These are phyloP conservation scores for Chelmon rostratus DNA, from an alignment of 2,797 vertebrate genomes.

Conservation along the genomic window DNA sequence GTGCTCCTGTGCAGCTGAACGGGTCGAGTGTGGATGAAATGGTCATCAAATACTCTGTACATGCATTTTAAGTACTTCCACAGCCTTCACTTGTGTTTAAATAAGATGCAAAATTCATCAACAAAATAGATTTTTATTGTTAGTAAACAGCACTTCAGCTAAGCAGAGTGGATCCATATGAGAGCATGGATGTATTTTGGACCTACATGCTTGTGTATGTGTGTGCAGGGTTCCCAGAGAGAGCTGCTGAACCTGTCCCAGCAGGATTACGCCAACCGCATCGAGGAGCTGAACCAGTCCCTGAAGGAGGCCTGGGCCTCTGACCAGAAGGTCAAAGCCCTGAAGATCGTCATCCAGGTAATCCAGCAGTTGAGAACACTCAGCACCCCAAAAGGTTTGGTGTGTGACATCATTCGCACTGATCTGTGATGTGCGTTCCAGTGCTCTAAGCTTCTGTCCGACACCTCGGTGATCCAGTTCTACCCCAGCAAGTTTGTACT, in stretches of 20 bases:
- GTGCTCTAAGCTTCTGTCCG: constrained; percentile 98
- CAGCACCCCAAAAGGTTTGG: neutral
- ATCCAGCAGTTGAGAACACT: neutral
- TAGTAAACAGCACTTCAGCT: neutral
- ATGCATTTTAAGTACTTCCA: neutral
- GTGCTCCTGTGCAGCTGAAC: neutral
- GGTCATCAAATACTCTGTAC: neutral
- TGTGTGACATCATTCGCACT: neutral
- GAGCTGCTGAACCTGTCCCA: constrained; percentile 97
- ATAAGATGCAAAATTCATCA: neutral
- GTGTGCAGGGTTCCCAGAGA: constrained; percentile 92
- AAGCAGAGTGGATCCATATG: neutral
- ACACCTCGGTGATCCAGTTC: constrained; percentile 97
- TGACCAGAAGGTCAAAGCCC: constrained; percentile 98
- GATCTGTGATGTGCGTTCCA: constrained; percentile 66
- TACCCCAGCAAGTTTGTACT: constrained; percentile 99
- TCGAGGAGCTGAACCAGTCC: constrained; percentile 97
- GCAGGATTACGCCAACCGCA: constrained; percentile 96
- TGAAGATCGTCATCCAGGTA: constrained; percentile 99
- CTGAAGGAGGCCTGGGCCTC: constrained; percentile 98
- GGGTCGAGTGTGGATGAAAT: neutral
- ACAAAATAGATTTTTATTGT: neutral
- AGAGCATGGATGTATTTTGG: neutral
- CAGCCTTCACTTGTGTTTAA: neutral
- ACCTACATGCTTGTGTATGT: constrained; percentile 3